A percentile compares a stretch with the other conserved stretches of the same genome.
These are phyloP conservation scores for Chamaea fasciata DNA, from an alignment of 2,113 vertebrate species.

Conservation along the genomic window DNA sequence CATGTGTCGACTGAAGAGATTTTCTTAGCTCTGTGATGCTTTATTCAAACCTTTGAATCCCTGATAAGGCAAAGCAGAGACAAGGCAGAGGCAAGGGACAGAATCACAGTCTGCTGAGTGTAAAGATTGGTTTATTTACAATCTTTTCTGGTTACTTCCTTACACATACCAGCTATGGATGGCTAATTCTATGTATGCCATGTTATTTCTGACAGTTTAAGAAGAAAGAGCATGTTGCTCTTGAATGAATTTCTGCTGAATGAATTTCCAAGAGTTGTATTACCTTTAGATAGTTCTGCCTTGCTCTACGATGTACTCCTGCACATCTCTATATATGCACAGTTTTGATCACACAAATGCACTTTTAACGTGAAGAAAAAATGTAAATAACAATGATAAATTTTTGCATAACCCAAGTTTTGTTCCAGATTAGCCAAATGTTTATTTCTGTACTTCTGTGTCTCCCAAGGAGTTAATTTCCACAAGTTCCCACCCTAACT, in stretches of 20 bases:
- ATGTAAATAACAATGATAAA: background rate
- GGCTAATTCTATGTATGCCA: background rate
- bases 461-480: background rate
- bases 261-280: background rate
- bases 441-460: background rate
- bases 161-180: background rate
- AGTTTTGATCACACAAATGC: background rate
- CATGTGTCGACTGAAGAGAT: background rate
- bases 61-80: background rate
- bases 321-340: background rate
- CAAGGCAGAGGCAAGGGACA: background rate
- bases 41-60: background rate
- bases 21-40: background rate
- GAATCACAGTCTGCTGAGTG: background rate
- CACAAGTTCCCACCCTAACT: background rate
- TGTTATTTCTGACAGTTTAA: background rate
- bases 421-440: background rate
- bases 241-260: background rate
- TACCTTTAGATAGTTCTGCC: fast-evolving
- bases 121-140: background rate
- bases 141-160: background rate
- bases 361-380: background rate
- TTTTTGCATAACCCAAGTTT: background rate
- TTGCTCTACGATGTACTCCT: background rate
- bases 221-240: fast-evolving